phyloP scores from a whole-genome alignment of 2,113 vertebrate species.

The Gadus chalcogrammus region DNA sequence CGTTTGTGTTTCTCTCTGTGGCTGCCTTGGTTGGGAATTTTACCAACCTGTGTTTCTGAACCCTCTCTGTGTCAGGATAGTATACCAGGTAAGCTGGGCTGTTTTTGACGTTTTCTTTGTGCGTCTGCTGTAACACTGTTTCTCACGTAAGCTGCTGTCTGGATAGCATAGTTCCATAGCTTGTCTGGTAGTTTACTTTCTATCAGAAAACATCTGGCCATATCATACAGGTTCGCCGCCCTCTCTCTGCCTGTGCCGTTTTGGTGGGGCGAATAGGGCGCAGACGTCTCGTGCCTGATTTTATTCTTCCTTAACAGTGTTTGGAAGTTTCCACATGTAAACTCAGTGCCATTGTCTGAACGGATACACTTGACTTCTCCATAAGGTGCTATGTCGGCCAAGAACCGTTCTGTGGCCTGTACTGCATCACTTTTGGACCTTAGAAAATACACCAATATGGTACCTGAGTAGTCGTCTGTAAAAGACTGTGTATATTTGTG shows the following conservation, averaged over 20 bases:
- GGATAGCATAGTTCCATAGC: slow-evolving; percentile 21
- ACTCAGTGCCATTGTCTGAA: slow-evolving; percentile 25
- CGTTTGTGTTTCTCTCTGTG: not conserved
- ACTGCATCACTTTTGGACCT: slow-evolving; percentile 18
- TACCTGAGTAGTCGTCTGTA: slow-evolving; percentile 8
- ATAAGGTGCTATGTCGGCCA: slow-evolving; percentile 28
- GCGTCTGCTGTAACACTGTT: slow-evolving; percentile 23
- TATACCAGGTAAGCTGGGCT: too few species aligned
- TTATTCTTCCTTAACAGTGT: slow-evolving; percentile 19
- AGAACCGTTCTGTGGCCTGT: slow-evolving; percentile 23
- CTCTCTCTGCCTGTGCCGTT: slow-evolving; percentile 18
- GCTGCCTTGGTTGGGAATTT: not conserved
- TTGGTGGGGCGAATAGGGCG: slow-evolving; percentile 23
- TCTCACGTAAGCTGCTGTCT: slow-evolving; percentile 10
- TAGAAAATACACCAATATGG: slow-evolving; percentile 19
- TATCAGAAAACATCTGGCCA: slow-evolving; percentile 19
- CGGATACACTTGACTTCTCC: slow-evolving; percentile 23
- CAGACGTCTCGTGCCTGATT: slow-evolving; percentile 23
- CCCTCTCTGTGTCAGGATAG: too few species aligned
- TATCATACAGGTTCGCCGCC: slow-evolving; percentile 17
- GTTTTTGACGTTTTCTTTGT: slow-evolving; percentile 6
- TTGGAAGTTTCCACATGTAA: slow-evolving; percentile 6
- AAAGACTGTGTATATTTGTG: slow-evolving; percentile 10
- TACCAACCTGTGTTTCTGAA: too few species aligned
- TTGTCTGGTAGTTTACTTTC: slow-evolving; percentile 10